Percentiles rank a stretch among this genome's conserved stretches.
phyloP scores from a whole-genome alignment of 1,140 invertebrate species.

The Megathymus violae region DNA sequence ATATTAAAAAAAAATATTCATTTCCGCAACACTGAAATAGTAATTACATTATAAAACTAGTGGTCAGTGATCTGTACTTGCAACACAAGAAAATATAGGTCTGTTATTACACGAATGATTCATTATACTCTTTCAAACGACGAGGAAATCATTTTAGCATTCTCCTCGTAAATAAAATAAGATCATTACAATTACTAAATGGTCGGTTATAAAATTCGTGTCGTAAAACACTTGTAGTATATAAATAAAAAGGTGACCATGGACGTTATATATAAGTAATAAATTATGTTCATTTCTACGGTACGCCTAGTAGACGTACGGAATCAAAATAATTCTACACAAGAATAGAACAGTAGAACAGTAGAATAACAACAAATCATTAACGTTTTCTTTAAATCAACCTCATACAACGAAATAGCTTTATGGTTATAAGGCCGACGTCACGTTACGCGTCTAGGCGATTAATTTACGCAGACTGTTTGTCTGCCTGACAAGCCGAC shows the following conservation, averaged over 20 bases:
- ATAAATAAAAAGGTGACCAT: neutral
- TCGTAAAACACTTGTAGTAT: neutral
- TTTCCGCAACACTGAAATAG: neutral
- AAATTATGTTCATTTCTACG: constrained; percentile 9
- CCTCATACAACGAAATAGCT: constrained; percentile 53
- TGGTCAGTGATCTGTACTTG: too few relatives aligned
- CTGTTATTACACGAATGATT: neutral
- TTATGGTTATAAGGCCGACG: constrained; percentile 39
- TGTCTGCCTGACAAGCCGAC: too few relatives aligned
- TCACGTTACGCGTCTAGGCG: neutral
- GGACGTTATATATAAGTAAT: constrained; percentile 2
- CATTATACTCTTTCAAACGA: constrained; percentile 1
- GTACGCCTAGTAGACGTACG: neutral
- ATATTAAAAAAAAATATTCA: too few relatives aligned
- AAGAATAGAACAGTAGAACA: constrained; percentile 32
- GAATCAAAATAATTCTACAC: constrained; percentile 22
- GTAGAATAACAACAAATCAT: constrained; percentile 63
- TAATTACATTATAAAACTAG: too few relatives aligned
- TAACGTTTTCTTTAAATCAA: constrained; percentile 57
- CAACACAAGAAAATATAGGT: neutral
- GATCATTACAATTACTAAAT: neutral
- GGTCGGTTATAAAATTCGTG: neutral
- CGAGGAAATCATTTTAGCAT: constrained; percentile 2
- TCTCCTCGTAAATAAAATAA: neutral
- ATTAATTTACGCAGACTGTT: too few relatives aligned